Conservation (phyloP, 2,888 invertebrate genomes). For the Andricus quercusramuli region DNA sequence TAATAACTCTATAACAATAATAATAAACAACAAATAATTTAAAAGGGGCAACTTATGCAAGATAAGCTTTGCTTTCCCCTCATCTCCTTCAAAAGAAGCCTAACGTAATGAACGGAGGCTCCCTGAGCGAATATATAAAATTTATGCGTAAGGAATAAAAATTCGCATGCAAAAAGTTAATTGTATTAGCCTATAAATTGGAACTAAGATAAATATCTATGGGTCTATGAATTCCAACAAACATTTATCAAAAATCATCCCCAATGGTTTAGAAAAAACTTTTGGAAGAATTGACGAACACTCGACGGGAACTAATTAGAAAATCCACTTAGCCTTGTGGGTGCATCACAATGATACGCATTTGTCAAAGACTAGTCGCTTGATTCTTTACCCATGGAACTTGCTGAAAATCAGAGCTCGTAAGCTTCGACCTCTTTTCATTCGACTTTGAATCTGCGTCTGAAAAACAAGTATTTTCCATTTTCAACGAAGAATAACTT, state of each 20-base stretch:
- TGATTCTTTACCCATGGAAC: slow-evolving; percentile 54
- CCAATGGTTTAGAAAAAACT: slow-evolving; percentile 6
- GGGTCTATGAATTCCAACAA: not conserved
- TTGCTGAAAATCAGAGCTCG: slow-evolving; percentile 51
- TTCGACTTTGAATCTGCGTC: slow-evolving; percentile 33
- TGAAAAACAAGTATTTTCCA: slow-evolving; percentile 71
- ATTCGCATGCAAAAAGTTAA: too few species aligned
- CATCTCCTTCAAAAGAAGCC: too few species aligned
- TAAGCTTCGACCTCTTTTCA: slow-evolving; percentile 16
- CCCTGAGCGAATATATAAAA: too few species aligned
- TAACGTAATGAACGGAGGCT: too few species aligned
- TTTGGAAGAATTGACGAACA: not conserved
- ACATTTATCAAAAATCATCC: slow-evolving; percentile 14
- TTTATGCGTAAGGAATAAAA: too few species aligned
- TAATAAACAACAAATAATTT: too few species aligned
- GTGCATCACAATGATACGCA: slow-evolving; percentile 58
- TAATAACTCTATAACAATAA: too few species aligned
- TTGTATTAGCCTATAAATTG: not conserved
- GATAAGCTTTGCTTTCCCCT: too few species aligned
- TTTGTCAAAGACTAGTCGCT: slow-evolving; percentile 62
- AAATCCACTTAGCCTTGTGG: slow-evolving; percentile 64
- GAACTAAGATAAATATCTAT: too few species aligned
- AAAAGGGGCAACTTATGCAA: too few species aligned
- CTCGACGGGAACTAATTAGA: slow-evolving; percentile 63
- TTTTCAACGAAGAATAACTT: slow-evolving; percentile 55